Conservation (phyloP, 2,797 vertebrate genomes). For the Scyliorhinus canicula region DNA sequence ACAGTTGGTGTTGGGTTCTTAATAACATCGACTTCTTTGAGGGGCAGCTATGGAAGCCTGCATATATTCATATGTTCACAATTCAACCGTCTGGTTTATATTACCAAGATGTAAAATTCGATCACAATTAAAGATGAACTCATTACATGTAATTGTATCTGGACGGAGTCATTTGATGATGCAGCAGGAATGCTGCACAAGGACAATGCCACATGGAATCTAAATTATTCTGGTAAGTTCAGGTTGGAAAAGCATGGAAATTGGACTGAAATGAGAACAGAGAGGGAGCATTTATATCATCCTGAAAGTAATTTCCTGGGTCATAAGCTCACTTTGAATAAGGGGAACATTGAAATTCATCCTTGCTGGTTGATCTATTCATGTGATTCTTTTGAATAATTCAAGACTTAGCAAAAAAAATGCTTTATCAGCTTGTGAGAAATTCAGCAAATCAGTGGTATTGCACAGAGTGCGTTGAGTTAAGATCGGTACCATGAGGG, state of each 20-base stretch:
- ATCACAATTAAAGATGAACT: conserved; percentile 38
- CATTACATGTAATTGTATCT: conserved; percentile 38
- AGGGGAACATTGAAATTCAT: conserved; percentile 30
- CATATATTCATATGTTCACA: conserved; percentile 28
- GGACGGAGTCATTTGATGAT: conserved; percentile 35
- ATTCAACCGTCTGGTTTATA: conserved; percentile 20
- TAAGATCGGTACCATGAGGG: neutral
- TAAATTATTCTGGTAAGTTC: conserved; percentile 36
- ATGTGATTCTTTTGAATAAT: conserved; percentile 25
- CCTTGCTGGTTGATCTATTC: conserved; percentile 20
- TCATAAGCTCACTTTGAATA: conserved; percentile 38
- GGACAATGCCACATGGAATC: conserved; percentile 9
- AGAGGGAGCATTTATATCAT: conserved; percentile 36
- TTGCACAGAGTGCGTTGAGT: neutral
- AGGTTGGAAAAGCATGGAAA: conserved; percentile 38
- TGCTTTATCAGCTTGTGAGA: neutral
- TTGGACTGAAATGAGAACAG: conserved; percentile 36
- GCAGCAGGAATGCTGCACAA: conserved; percentile 33
- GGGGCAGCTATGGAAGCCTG: neutral
- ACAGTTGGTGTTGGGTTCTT: neutral
- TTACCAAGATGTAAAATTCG: conserved; percentile 36
- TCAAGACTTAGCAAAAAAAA: neutral
- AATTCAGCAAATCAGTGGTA: neutral
- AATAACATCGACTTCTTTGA: neutral
- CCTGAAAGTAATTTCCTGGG: conserved; percentile 36